Evolutionary conservation across 2,888 invertebrate species (phyloP).

Genomic region (Morpho helenor): DNA sequence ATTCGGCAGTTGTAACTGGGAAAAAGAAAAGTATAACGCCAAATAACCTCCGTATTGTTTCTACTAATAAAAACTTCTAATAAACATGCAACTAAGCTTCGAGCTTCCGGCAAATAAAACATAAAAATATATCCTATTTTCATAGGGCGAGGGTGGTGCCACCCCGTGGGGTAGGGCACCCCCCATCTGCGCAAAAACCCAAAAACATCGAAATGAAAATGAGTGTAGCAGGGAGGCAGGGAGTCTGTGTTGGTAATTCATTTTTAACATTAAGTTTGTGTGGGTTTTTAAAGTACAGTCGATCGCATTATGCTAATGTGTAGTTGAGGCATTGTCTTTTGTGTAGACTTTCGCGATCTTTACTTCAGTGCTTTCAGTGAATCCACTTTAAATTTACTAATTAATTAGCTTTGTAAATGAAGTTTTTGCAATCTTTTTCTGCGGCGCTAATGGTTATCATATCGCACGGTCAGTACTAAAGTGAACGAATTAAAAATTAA

Average conservation of each 20-base stretch:
- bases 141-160: slow-evolving; percentile 69
- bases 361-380: neutral
- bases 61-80: slow-evolving; percentile 79
- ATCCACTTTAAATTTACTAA: slow-evolving; percentile 1
- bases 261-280: slow-evolving; percentile 78
- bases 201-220: slow-evolving; percentile 80
- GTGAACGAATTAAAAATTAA: too few species aligned
- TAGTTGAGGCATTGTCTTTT: slow-evolving; percentile 24
- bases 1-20: slow-evolving; percentile 30
- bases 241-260: slow-evolving; percentile 77
- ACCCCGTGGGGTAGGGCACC: slow-evolving; percentile 35
- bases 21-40: slow-evolving; percentile 35
- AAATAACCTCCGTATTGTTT: slow-evolving; percentile 59
- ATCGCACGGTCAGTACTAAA: too few species aligned
- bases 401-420: slow-evolving; percentile 3
- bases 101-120: slow-evolving; percentile 79
- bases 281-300: slow-evolving; percentile 78
- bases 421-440: too few species aligned
- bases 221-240: slow-evolving; percentile 70
- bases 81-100: slow-evolving; percentile 79
- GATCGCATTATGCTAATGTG: slow-evolving; percentile 37
- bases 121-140: slow-evolving; percentile 80
- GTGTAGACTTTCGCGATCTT: slow-evolving; percentile 1
- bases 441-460: too few species aligned
- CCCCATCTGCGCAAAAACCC: slow-evolving; percentile 78